Evolutionary conservation across 2,113 vertebrate genomes (phyloP).

Genomic region (Pluvialis apricaria): DNA sequence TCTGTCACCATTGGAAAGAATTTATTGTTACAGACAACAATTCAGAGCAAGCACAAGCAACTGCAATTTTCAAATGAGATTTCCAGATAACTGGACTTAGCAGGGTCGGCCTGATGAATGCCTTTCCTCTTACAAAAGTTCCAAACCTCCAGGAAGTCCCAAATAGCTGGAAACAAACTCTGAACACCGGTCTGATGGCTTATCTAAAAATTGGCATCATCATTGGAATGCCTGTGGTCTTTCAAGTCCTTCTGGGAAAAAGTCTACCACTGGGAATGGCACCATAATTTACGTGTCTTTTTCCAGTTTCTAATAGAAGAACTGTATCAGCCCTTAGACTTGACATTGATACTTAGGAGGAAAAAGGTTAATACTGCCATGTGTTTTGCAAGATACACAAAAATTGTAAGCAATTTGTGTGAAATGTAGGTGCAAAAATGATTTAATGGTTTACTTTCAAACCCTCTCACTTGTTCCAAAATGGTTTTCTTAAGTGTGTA

Average conservation of each 20-base stretch:
- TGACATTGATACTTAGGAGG: neutral
- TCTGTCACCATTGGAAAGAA: neutral
- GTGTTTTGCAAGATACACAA: neutral
- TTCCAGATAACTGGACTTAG: neutral
- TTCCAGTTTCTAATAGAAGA: neutral
- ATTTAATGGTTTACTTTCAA: neutral
- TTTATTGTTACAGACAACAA: neutral
- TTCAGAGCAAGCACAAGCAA: neutral
- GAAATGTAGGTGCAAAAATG: neutral
- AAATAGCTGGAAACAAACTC: neutral
- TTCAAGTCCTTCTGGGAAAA: neutral
- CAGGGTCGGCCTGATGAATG: accelerated
- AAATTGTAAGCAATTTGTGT: neutral
- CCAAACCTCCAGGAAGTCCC: neutral
- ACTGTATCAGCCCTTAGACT: neutral
- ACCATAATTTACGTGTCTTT: neutral
- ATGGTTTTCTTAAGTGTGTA: neutral
- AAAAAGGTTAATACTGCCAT: neutral
- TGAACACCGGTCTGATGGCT: neutral
- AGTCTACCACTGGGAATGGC: neutral
- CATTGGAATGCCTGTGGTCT: neutral
- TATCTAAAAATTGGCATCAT: neutral
- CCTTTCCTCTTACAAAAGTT: neutral
- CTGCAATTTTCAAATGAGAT: neutral
- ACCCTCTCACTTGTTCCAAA: neutral